Evolutionary conservation across 2,888 invertebrate species (phyloP).

Genomic region (Leptura quadrifasciata): DNA sequence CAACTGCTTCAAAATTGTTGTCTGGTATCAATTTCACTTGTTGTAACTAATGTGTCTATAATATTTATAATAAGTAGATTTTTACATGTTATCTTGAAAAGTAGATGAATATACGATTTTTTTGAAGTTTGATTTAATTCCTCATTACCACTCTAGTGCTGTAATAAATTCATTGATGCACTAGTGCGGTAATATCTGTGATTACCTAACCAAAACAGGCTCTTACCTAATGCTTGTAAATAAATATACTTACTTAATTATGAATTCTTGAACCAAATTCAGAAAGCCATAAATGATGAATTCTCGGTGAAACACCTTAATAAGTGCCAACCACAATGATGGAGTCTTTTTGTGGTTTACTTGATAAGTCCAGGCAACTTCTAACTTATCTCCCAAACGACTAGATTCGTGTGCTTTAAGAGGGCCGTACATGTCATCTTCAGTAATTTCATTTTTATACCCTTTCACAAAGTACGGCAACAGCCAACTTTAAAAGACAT

Average conservation of each 20-base stretch:
- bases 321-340: constrained; percentile 62
- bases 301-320: constrained; percentile 60
- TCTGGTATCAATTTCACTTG: too few relatives aligned
- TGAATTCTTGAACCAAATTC: constrained; percentile 48
- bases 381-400: constrained; percentile 71
- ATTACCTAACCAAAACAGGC: too few relatives aligned
- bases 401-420: constrained; percentile 72
- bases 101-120: too few relatives aligned
- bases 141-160: too few relatives aligned
- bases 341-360: constrained; percentile 56
- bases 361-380: constrained; percentile 66
- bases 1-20: too few relatives aligned
- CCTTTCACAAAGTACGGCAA: constrained; percentile 74
- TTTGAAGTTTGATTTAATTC: too few relatives aligned
- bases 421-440: constrained; percentile 74
- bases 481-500: constrained; percentile 74
- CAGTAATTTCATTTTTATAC: constrained; percentile 72
- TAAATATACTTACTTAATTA: constrained; percentile 55
- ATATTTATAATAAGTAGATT: too few relatives aligned
- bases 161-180: too few relatives aligned
- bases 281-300: constrained; percentile 53
- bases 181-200: too few relatives aligned
- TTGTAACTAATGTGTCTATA: too few relatives aligned
- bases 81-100: too few relatives aligned
- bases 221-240: too few relatives aligned